A percentile compares a stretch with the other conserved stretches of the same genome.
Evolutionary conservation across 2,888 invertebrate genomes (phyloP).

Genomic region (Lamellibrachia columna): DNA sequence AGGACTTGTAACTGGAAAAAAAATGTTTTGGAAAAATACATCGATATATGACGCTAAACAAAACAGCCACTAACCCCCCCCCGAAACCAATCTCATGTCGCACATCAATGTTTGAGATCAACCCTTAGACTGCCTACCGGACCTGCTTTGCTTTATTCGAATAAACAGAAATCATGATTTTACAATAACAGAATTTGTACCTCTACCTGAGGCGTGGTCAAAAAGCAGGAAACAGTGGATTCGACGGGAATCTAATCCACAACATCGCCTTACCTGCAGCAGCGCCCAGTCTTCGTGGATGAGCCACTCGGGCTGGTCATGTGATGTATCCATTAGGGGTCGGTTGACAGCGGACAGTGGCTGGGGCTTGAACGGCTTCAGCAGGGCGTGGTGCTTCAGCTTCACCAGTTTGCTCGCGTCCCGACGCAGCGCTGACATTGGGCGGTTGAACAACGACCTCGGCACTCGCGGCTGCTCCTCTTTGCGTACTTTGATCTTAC

Average conservation of each 20-base stretch:
- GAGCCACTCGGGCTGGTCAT: constrained; percentile 84
- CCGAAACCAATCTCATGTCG: no score
- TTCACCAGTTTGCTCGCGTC: constrained; percentile 79
- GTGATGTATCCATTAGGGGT: constrained; percentile 43
- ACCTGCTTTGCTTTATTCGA: neutral
- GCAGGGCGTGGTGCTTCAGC: constrained; percentile 66
- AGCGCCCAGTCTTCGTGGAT: constrained; percentile 90
- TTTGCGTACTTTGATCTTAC: constrained; percentile 70
- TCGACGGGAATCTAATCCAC: neutral
- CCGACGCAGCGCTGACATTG: constrained; percentile 79
- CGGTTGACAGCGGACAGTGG: constrained; percentile 18
- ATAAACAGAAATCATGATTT: neutral
- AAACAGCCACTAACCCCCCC: no score
- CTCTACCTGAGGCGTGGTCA: neutral
- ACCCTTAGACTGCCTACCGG: no score
- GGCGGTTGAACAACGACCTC: constrained; percentile 83
- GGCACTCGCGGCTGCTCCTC: constrained; percentile 82
- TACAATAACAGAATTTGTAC: neutral
- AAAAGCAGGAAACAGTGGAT: neutral
- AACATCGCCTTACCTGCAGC: constrained; percentile 66
- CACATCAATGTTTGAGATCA: no score
- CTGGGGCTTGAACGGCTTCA: constrained; percentile 44
- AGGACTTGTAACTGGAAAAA: no score
- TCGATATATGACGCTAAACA: no score
- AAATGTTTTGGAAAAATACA: no score